Evolutionary conservation across 2,888 invertebrate species (phyloP).

Genomic region (Noctua pronuba): DNA sequence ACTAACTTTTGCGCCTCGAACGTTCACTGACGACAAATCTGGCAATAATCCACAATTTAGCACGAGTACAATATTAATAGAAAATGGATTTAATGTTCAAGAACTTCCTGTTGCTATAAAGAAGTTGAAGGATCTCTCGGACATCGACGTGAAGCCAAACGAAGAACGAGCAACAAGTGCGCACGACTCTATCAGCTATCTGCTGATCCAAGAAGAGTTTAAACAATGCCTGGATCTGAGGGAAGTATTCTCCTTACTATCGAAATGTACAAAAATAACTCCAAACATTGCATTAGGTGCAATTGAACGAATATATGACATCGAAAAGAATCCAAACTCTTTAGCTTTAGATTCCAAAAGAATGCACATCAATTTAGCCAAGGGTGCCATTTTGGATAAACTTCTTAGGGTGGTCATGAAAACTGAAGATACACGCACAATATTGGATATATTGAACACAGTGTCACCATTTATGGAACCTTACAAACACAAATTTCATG

Average conservation of each 20-base stretch:
- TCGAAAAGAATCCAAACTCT: conserved; percentile 80
- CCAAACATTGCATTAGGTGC: conserved; percentile 88
- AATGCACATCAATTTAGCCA: conserved; percentile 81
- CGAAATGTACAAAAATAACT: conserved; percentile 88
- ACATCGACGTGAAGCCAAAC: conserved; percentile 73
- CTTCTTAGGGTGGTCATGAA: conserved; percentile 84
- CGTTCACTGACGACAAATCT: conserved; percentile 79
- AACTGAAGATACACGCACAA: conserved; percentile 87
- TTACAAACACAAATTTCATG: conserved; percentile 89
- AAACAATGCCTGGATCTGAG: conserved; percentile 83
- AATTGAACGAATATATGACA: conserved; percentile 86
- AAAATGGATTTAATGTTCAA: conserved; percentile 92
- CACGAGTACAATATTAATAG: conserved; percentile 90
- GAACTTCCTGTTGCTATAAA: conserved; percentile 92
- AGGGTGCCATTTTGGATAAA: conserved; percentile 87
- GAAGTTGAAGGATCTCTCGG: conserved; percentile 84
- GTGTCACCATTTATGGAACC: conserved; percentile 83
- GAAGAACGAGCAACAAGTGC: conserved; percentile 66
- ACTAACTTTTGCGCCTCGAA: conserved; percentile 68
- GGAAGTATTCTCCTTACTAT: conserved; percentile 86
- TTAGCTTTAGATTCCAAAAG: conserved; percentile 72
- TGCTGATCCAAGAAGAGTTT: conserved; percentile 87
- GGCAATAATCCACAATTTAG: conserved; percentile 79
- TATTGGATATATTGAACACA: conserved; percentile 84
- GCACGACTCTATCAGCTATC: conserved; percentile 79